Conservation (phyloP, 2,888 invertebrate species). For the Opisthograptis luteolata region DNA sequence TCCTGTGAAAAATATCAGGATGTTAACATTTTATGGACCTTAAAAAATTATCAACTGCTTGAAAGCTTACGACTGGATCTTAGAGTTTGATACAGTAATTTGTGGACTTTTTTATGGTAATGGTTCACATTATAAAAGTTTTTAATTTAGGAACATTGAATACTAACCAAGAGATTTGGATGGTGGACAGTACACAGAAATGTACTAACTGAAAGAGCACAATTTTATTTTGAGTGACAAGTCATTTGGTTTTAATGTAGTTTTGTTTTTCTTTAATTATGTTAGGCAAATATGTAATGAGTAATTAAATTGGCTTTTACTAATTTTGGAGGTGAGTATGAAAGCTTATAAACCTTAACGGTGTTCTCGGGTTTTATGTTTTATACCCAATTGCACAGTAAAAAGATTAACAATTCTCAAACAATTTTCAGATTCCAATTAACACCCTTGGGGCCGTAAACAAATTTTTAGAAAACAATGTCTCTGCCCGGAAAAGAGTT, state of each 20-base stretch:
- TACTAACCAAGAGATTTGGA: too few relatives aligned
- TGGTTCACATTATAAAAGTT: too few relatives aligned
- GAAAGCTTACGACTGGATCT: neutral
- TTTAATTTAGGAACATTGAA: too few relatives aligned
- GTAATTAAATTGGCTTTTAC: constrained; percentile 1
- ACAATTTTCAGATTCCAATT: constrained; percentile 86
- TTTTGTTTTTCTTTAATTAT: too few relatives aligned
- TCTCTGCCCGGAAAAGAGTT: constrained; percentile 59
- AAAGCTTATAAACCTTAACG: neutral
- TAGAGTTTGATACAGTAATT: neutral
- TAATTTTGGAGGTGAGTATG: neutral
- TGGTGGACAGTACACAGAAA: too few relatives aligned
- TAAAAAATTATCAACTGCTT: constrained; percentile 17
- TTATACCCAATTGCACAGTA: neutral
- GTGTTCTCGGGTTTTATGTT: neutral
- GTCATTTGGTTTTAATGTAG: too few relatives aligned
- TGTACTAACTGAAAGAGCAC: too few relatives aligned
- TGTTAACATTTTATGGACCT: constrained; percentile 25
- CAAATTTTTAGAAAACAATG: constrained; percentile 84
- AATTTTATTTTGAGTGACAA: too few relatives aligned
- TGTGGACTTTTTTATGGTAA: neutral
- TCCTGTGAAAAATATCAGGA: constrained; percentile 22
- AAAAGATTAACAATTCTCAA: neutral
- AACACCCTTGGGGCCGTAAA: constrained; percentile 87
- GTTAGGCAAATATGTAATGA: too few relatives aligned